These are phyloP conservation scores for Hemicordylus capensis DNA, from an alignment of 2,113 vertebrate genomes.

Conservation along the genomic window DNA sequence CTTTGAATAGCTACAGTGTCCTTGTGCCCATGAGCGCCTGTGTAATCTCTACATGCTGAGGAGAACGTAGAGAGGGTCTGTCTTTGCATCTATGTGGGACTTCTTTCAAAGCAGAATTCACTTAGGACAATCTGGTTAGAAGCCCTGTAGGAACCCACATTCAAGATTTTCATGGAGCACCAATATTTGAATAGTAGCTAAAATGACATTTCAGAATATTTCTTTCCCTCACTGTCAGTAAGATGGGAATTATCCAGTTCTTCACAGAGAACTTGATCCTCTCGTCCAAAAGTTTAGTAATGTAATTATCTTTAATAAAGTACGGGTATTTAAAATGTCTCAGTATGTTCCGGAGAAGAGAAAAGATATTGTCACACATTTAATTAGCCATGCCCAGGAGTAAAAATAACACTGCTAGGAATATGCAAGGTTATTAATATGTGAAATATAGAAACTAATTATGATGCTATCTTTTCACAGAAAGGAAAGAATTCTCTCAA, in stretches of 20 bases:
- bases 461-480: conserved; percentile 12
- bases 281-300: conserved; percentile 37
- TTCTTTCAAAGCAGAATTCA: background rate
- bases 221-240: background rate
- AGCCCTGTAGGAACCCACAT: background rate
- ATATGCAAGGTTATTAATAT: conserved; percentile 54
- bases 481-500: conserved; percentile 38
- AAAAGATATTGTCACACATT: conserved; percentile 49
- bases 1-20: background rate
- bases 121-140: background rate
- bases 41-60: background rate
- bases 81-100: background rate
- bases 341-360: conserved; percentile 45
- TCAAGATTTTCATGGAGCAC: background rate
- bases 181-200: background rate
- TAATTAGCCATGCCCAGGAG: conserved; percentile 64
- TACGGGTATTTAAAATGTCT: conserved; percentile 42
- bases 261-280: conserved; percentile 20
- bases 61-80: background rate
- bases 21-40: background rate
- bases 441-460: conserved; percentile 46
- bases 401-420: conserved; percentile 45
- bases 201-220: background rate
- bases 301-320: conserved; percentile 59
- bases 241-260: background rate